These are phyloP conservation scores for Hystrix cristata DNA, from an alignment of 2,113 vertebrate species.

Conservation along the genomic window DNA sequence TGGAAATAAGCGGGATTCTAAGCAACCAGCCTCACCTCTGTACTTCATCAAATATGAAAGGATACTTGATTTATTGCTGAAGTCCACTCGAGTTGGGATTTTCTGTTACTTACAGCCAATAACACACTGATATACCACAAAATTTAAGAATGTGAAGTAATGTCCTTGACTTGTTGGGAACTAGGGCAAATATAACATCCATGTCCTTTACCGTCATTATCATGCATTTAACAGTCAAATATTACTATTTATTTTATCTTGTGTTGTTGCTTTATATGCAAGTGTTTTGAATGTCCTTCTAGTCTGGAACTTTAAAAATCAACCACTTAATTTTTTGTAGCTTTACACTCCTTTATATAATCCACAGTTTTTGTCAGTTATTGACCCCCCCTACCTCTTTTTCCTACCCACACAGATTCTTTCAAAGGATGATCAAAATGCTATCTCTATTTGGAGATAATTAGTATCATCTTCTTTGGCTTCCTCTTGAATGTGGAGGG, in stretches of 20 bases:
- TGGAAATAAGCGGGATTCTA: not conserved
- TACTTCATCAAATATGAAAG: not conserved
- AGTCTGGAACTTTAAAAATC: conserved; percentile 34
- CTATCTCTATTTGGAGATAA: conserved; percentile 74
- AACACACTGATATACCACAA: not conserved
- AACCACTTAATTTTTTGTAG: conserved; percentile 34
- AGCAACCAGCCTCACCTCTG: not conserved
- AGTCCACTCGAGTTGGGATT: not conserved
- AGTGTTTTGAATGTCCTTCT: conserved; percentile 5
- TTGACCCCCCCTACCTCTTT: not conserved
- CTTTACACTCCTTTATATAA: conserved; percentile 23
- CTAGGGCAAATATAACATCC: not conserved
- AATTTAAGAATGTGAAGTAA: conserved; percentile 21
- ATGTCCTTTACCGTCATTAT: not conserved
- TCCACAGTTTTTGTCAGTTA: conserved; percentile 14
- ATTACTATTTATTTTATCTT: conserved; percentile 37
- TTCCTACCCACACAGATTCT: conserved; percentile 58
- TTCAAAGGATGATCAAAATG: conserved; percentile 66
- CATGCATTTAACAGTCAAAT: not conserved
- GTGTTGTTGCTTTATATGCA: not conserved
- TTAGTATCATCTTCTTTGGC: conserved; percentile 64
- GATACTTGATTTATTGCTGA: conserved; percentile 10
- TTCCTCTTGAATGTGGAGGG: conserved; percentile 72
- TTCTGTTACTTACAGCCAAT: conserved; percentile 24
- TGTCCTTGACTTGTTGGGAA: not conserved